Base-by-base conservation (phyloP, 2,888 invertebrate species). In the Drosophila silvestris region DNA sequence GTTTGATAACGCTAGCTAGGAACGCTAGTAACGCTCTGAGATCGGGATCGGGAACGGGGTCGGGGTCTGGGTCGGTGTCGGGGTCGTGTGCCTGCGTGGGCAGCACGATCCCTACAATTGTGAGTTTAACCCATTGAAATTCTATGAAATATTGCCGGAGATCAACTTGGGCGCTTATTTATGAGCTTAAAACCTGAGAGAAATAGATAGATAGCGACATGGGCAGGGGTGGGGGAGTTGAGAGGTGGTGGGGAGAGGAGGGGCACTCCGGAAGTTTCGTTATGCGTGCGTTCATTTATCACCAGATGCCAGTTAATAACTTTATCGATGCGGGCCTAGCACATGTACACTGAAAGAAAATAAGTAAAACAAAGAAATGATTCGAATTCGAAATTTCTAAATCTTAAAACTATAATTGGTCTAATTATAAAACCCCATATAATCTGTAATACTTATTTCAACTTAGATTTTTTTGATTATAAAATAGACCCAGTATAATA, bases 291-390 rank as follows among this genome's bases (percentile, higher is more conserved):
- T 60, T 54, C 78, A 85, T 85, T 89, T 80, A 89, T 85, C 85
- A 85, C 54, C 54, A 26, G 37, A 56, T 56, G 69, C 57, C 47
- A 81, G 87, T 66, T 87, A 74, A 87, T 89, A 85, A 77, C 80
- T 84, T 84, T 72, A 87, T 87, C 74, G 67, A 79, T 79, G 85
- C 82, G 82, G 87, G 89, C 52, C 58, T 32, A 50, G n/a, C 35
- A 26, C 22, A 52, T 32, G 19, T 41, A 53, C 62, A 62, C 53
- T 53, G 19, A 14, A 6, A 53, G 14, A 41, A 62, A 60, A 35
- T n/a, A 19, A n/a, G 1, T 5, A 30, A 32, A 22, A 4, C 47
- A 16, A 22, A 7, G 4, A 22, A 47, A 22, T 1, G 5, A 10
- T 47, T 16, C 26, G 26, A 47, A 16, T 22, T 47, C 1, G 4